Evolutionary conservation across 2,888 invertebrate species (phyloP).

Genomic region (Hydraecia micacea): DNA sequence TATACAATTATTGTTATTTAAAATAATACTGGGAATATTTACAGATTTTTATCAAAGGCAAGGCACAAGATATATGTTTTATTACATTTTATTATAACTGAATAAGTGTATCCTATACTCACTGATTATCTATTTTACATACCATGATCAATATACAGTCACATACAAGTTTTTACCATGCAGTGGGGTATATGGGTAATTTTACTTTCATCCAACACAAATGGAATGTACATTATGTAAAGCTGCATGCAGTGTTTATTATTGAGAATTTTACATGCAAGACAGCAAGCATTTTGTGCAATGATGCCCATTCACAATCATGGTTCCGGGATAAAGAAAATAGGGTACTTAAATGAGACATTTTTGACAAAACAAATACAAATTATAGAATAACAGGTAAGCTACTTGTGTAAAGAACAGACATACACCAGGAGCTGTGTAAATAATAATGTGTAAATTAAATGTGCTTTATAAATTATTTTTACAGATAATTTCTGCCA

Average conservation of each 20-base stretch:
- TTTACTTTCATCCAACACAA: neutral
- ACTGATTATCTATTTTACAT: neutral
- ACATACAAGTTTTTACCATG: neutral
- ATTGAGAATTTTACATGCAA: neutral
- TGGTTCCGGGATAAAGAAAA: neutral
- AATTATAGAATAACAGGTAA: neutral
- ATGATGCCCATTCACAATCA: neutral
- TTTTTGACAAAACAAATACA: neutral
- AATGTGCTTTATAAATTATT: neutral
- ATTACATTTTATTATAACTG: neutral
- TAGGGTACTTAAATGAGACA: neutral
- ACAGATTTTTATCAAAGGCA: neutral
- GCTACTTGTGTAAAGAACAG: neutral
- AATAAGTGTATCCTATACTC: neutral
- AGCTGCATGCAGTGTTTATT: neutral
- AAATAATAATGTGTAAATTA: neutral
- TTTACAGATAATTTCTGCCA: neutral
- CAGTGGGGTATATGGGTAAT: neutral
- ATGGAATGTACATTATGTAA: neutral
- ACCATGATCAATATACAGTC: neutral
- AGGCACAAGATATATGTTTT: neutral
- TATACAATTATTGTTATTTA: slow-evolving; percentile 13
- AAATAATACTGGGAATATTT: slow-evolving; percentile 7
- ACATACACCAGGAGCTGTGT: neutral
- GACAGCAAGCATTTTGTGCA: neutral